These are phyloP conservation scores for Dermochelys coriacea DNA, from an alignment of 2,797 vertebrate species.

Conservation along the genomic window DNA sequence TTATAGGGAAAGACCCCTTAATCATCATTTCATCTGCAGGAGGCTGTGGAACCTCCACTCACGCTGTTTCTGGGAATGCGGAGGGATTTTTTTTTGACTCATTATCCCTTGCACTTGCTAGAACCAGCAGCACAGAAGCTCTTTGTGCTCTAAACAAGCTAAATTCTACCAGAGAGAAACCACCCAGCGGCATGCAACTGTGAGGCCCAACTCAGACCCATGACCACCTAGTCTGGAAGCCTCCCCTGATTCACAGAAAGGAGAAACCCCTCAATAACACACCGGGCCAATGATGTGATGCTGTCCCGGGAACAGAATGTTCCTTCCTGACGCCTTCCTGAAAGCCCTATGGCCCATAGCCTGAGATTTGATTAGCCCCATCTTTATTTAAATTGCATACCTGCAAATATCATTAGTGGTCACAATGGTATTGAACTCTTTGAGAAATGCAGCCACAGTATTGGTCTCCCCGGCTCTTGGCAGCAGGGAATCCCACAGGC, in stretches of 20 bases:
- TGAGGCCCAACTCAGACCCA: not conserved
- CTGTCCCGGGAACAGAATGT: not conserved
- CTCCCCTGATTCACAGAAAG: not conserved
- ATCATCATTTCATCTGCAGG: conserved; percentile 85
- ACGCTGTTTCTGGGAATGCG: not conserved
- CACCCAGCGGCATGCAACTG: rapidly evolving
- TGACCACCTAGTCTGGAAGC: not conserved
- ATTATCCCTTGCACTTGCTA: not conserved
- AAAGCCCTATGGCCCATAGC: not conserved
- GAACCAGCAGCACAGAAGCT: not conserved
- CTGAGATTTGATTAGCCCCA: conserved; percentile 8
- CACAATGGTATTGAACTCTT: not conserved
- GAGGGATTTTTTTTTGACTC: not conserved
- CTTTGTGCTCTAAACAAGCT: not conserved
- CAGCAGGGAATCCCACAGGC: not conserved
- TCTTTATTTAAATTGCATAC: not conserved
- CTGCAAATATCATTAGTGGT: conserved; percentile 5
- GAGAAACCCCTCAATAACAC: not conserved
- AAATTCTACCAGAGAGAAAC: not conserved
- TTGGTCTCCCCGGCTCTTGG: not conserved
- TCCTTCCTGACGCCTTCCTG: not conserved
- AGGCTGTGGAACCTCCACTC: conserved; percentile 47
- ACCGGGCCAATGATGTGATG: rapidly evolving
- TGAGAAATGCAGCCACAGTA: not conserved
- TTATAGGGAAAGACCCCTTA: conserved; percentile 88